A percentile compares a stretch with the other conserved stretches of the same genome.
phyloP scores from a whole-genome alignment of 2,888 invertebrate genomes.

The Oscheius sp. region DNA sequence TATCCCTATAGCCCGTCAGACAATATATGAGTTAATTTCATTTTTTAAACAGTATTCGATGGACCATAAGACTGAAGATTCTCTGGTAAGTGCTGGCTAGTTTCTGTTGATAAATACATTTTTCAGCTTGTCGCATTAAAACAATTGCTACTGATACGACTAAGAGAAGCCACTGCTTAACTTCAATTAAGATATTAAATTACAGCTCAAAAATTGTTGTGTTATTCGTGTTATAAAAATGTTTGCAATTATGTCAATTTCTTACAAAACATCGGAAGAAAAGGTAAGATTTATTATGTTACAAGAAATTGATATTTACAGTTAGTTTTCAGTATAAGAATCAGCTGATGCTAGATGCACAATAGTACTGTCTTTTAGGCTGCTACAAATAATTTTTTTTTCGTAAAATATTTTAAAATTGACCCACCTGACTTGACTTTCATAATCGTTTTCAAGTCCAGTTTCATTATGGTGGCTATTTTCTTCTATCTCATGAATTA shows the following conservation, averaged over 20 bases:
- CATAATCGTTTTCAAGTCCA: neutral
- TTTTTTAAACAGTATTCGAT: slow-evolving; percentile 23
- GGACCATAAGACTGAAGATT: slow-evolving; percentile 11
- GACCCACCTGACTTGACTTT: neutral
- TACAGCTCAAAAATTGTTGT: too few species aligned
- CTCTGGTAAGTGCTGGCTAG: neutral
- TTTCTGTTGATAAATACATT: neutral
- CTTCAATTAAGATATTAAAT: too few species aligned
- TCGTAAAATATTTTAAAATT: neutral
- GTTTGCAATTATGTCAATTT: too few species aligned
- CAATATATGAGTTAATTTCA: slow-evolving; percentile 15
- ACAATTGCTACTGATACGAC: slow-evolving; percentile 40
- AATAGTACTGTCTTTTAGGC: neutral
- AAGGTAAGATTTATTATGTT: too few species aligned
- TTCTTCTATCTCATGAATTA: neutral
- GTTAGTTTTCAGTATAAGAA: too few species aligned
- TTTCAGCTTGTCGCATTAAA: slow-evolving; percentile 39
- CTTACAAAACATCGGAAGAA: too few species aligned
- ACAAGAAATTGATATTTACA: too few species aligned
- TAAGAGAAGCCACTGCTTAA: slow-evolving; percentile 39
- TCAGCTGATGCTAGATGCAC: too few species aligned
- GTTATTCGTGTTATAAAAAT: too few species aligned
- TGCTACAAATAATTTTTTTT: neutral
- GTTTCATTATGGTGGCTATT: neutral
- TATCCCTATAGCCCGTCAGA: neutral